Base-by-base conservation (phyloP, 2,113 vertebrate species). In the Rallus limicola region DNA sequence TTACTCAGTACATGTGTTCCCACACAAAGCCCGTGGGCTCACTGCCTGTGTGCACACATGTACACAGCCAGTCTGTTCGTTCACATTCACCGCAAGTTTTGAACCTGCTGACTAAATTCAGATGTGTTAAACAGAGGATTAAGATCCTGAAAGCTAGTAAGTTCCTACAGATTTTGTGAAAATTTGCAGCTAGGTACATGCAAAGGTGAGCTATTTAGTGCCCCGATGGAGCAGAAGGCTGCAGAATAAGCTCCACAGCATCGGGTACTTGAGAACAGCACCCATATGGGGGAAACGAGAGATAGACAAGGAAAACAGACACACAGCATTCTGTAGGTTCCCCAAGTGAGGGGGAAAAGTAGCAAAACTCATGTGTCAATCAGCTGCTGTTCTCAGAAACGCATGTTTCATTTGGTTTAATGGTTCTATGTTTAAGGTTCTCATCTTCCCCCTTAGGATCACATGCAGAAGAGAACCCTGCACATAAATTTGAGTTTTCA, bases 221-320 rank as follows among this genome's bases (percentile, higher is more conserved):
- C 6, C 44, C 29, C 17, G 25, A 31, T 19, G 16, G 62, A 88
- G 33, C 31, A 86, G 59, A 50, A 62, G 17, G 28, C 55, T 77
- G n/a, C 24, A 86, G 46, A 88, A 88, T 7, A 12, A 80, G 21
- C n/a, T 90, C 23, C 0, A 0, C 5, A 19, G 20, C 23, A 28
- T 24, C 9, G 48, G 68, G 19, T 8, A 16, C 28, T 46, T 63
- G 6, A 92, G 64, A 90, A 83, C 25, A 63, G 63, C 21, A 59
- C 17, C 2, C 34, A 26, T 21, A 38, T 5, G 7, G 31, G 46
- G 31, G 14, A 63, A 69, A 53, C 3, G 16, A 28, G 23, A n/a
- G 38, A n/a, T 4, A 67, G 52, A 10, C 42, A 67, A 36, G 68
- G 56, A 81, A 83, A 44, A 36, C 12, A 86, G 11, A 60, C 5